These are phyloP conservation scores for Punctoribates punctum DNA, from an alignment of 2,888 invertebrate species.

Conservation along the genomic window DNA sequence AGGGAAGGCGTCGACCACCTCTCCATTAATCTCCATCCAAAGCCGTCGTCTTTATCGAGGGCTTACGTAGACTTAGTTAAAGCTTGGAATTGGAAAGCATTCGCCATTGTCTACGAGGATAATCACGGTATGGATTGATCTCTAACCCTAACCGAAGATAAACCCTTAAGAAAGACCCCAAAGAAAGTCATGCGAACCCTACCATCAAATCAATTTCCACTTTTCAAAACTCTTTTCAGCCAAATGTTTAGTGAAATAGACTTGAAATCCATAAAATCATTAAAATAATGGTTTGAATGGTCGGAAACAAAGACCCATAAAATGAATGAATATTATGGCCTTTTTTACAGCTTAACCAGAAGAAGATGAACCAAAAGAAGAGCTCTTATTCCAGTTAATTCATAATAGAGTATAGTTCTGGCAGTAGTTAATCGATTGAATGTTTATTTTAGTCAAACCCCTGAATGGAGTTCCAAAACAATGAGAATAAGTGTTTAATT, in stretches of 20 bases:
- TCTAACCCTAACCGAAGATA: background rate
- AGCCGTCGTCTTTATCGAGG: constrained; percentile 57
- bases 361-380: too few species aligned
- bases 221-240: too few species aligned
- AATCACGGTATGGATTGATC: constrained; percentile 62
- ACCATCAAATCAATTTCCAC: too few species aligned
- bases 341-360: background rate
- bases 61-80: constrained; percentile 66
- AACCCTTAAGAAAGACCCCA: too few species aligned
- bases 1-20: constrained; percentile 67
- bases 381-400: too few species aligned
- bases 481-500: background rate
- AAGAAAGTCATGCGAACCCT: too few species aligned
- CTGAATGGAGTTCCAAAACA: background rate
- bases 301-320: too few species aligned
- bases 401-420: too few species aligned
- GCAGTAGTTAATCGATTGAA: too few species aligned
- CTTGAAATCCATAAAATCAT: background rate
- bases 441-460: too few species aligned
- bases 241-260: background rate
- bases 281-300: constrained; percentile 1
- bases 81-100: constrained; percentile 72
- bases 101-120: constrained; percentile 82
- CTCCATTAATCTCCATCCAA: constrained; percentile 75
- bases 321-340: background rate